These are phyloP conservation scores for Gambusia yucatana DNA, from an alignment of 2,797 vertebrate genomes.

Conservation along the genomic window DNA sequence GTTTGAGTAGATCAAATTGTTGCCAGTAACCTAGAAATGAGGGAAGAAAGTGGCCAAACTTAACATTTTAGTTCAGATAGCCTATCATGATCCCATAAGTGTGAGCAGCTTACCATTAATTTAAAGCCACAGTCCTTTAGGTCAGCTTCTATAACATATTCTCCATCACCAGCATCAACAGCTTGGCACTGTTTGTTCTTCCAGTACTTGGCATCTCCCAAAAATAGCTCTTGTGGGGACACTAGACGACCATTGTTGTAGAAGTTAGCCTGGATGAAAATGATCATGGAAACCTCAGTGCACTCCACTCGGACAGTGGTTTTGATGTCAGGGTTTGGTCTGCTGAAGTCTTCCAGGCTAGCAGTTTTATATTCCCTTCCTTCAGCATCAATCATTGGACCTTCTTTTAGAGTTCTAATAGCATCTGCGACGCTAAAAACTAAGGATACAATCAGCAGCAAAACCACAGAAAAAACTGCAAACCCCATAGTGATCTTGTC, in stretches of 20 bases:
- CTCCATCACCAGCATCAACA: slow-evolving; percentile 14
- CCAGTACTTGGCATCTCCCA: slow-evolving; percentile 23
- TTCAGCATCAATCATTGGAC: slow-evolving; percentile 48
- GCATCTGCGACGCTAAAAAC: neutral
- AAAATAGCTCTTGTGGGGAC: slow-evolving; percentile 41
- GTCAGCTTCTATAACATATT: slow-evolving; percentile 42
- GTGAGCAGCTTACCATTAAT: slow-evolving; percentile 35
- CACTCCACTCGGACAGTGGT: slow-evolving; percentile 31
- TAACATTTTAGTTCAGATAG: neutral
- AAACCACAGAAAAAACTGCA: neutral
- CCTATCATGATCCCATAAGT: neutral
- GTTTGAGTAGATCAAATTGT: slow-evolving; percentile 62
- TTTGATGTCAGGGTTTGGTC: fast-evolving
- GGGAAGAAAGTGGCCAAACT: neutral
- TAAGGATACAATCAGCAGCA: slow-evolving; percentile 10
- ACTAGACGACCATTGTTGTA: slow-evolving; percentile 12
- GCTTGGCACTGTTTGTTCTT: slow-evolving; percentile 29
- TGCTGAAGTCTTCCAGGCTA: neutral
- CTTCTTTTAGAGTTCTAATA: slow-evolving; percentile 40
- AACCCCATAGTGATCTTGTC: neutral
- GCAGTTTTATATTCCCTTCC: slow-evolving; percentile 53
- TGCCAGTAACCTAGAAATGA: slow-evolving; percentile 28
- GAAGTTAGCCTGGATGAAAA: slow-evolving; percentile 48
- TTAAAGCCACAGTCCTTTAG: slow-evolving; percentile 57
- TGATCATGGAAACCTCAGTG: slow-evolving; percentile 44